A percentile compares a stretch with the other conserved stretches of the same genome.
Evolutionary conservation across 2,888 invertebrate genomes (phyloP).

Genomic region (Cheilosia pagana): DNA sequence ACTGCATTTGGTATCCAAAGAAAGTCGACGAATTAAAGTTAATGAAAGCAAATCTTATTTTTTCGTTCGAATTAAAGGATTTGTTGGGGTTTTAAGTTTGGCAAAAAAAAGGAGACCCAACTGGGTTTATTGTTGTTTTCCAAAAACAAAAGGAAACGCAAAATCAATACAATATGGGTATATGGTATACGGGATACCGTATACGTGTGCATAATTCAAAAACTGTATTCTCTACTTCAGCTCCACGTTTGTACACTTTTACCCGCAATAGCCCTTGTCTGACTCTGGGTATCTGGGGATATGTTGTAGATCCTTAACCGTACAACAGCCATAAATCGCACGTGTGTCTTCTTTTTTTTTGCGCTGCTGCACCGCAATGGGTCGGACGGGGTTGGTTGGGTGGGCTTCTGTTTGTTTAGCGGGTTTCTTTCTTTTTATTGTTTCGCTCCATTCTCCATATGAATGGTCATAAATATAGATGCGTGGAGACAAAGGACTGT

Average conservation of each 20-base stretch:
- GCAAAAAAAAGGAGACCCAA: too few relatives aligned
- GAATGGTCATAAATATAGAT: slow-evolving; percentile 27
- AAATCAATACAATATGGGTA: slow-evolving; percentile 29
- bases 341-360: slow-evolving; percentile 4
- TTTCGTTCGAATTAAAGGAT: slow-evolving; percentile 34
- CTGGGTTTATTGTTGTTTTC: too few relatives aligned
- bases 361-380: neutral
- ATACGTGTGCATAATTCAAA: slow-evolving; percentile 28
- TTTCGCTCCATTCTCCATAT: neutral
- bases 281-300: slow-evolving; percentile 8
- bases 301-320: slow-evolving; percentile 18
- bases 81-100: slow-evolving; percentile 23
- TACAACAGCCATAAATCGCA: slow-evolving; percentile 24
- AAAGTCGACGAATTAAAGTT: slow-evolving; percentile 52
- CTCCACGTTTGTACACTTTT: neutral
- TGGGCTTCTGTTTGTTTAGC: neutral
- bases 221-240: slow-evolving; percentile 23
- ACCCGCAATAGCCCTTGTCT: neutral
- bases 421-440: neutral
- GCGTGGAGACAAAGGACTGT: slow-evolving; percentile 16
- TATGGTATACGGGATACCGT: neutral
- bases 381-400: neutral
- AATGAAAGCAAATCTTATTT: slow-evolving; percentile 52
- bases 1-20: slow-evolving; percentile 40
- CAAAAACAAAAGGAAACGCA: slow-evolving; percentile 2